Conservation (phyloP, 2,888 invertebrate genomes). For the Sinohyriopsis cumingii region DNA sequence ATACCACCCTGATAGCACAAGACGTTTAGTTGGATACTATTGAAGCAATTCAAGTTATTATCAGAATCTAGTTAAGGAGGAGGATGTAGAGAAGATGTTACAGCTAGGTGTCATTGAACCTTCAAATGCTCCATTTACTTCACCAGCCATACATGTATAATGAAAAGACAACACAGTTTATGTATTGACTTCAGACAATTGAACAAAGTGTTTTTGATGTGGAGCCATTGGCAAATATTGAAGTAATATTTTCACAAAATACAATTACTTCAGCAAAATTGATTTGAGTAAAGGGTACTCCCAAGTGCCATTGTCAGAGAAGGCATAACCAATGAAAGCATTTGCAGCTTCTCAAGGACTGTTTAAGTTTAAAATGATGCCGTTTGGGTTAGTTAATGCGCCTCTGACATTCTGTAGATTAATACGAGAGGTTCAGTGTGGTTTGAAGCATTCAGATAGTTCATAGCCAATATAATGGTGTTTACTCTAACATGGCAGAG, state of each 20-base stretch:
- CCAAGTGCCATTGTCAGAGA: slow-evolving; percentile 31
- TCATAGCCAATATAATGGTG: no score
- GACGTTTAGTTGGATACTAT: slow-evolving; percentile 15
- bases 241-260: slow-evolving; percentile 32
- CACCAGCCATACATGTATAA: slow-evolving; percentile 33
- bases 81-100: slow-evolving; percentile 31
- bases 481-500: no score
- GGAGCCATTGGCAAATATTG: slow-evolving; percentile 41
- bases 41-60: slow-evolving; percentile 17
- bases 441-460: no score
- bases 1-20: slow-evolving; percentile 16
- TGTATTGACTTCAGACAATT: slow-evolving; percentile 39
- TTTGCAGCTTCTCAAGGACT: slow-evolving; percentile 27
- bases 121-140: slow-evolving; percentile 30
- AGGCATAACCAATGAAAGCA: slow-evolving; percentile 24
- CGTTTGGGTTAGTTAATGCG: no score
- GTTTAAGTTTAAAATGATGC: slow-evolving; percentile 16
- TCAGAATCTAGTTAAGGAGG: slow-evolving; percentile 12
- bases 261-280: slow-evolving; percentile 31
- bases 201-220: slow-evolving; percentile 40
- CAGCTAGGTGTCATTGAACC: slow-evolving; percentile 30
- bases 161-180: slow-evolving; percentile 35
- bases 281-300: slow-evolving; percentile 42
- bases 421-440: no score
- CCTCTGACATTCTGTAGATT: no score